Percentiles rank a stretch among this genome's conserved stretches.
phyloP scores from a whole-genome alignment of 2,113 vertebrate genomes.

The Malurus melanocephalus region DNA sequence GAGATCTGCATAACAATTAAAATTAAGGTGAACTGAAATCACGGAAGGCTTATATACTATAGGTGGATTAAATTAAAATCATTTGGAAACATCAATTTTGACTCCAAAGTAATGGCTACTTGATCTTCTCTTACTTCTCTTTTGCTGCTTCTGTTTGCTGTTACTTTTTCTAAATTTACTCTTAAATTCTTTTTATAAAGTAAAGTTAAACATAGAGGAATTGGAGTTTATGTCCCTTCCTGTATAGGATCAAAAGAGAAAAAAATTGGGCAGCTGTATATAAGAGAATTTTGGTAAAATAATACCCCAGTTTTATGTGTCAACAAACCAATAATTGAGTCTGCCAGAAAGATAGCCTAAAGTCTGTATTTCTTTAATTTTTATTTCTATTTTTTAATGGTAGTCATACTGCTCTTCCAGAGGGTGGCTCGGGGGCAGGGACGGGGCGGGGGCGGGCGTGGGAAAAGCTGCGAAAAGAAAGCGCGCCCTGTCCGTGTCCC shows the following conservation, averaged over 20 bases:
- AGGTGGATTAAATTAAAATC: background rate
- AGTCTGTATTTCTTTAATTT: background rate
- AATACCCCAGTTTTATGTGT: background rate
- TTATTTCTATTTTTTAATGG: background rate
- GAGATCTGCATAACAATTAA: background rate
- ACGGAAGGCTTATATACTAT: background rate
- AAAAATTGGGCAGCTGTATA: background rate
- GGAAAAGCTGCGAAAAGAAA: rapidly evolving
- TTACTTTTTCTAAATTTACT: background rate
- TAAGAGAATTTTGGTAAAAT: background rate
- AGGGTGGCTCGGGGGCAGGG: rapidly evolving
- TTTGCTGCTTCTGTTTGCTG: background rate
- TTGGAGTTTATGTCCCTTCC: background rate
- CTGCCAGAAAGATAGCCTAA: background rate
- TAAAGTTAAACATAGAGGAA: background rate
- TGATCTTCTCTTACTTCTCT: background rate
- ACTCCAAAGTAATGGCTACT: background rate
- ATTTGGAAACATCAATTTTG: background rate
- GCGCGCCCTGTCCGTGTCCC: rapidly evolving
- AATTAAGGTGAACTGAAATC: background rate
- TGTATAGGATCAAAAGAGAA: background rate
- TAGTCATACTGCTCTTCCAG: background rate
- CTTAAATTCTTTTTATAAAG: background rate
- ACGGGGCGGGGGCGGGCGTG: too few species aligned
- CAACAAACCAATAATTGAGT: background rate